phyloP scores from a whole-genome alignment of 2,888 invertebrate species.

The Lymantria monacha region DNA sequence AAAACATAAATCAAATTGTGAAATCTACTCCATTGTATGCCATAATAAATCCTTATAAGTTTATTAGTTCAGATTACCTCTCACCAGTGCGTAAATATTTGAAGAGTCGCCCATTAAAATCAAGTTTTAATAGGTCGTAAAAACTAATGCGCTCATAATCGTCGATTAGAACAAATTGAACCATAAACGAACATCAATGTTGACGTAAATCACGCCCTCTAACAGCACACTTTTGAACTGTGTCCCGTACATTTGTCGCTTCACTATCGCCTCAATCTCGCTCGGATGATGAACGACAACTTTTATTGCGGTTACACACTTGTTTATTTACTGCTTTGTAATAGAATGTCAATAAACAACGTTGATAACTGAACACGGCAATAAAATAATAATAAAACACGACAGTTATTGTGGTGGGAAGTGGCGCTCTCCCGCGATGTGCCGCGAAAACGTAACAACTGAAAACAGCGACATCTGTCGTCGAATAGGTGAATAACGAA shows the following conservation, averaged over 20 bases:
- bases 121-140: slow-evolving; percentile 65
- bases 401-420: slow-evolving; percentile 45
- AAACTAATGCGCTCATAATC: slow-evolving; percentile 67
- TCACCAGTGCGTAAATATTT: slow-evolving; percentile 61
- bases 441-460: slow-evolving; percentile 31
- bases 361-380: slow-evolving; percentile 53
- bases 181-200: slow-evolving; percentile 59
- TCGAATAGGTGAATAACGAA: slow-evolving; percentile 47
- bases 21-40: slow-evolving; percentile 19
- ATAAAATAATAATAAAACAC: slow-evolving; percentile 65
- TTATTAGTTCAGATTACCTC: slow-evolving; percentile 50
- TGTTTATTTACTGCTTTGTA: slow-evolving; percentile 70
- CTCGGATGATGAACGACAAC: slow-evolving; percentile 62
- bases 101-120: slow-evolving; percentile 63
- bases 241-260: slow-evolving; percentile 48
- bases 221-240: slow-evolving; percentile 55
- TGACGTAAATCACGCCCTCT: slow-evolving; percentile 73
- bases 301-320: slow-evolving; percentile 67
- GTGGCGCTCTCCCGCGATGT: slow-evolving; percentile 42
- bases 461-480: slow-evolving; percentile 61
- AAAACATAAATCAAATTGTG: slow-evolving; percentile 21
- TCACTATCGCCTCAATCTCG: slow-evolving; percentile 67
- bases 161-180: slow-evolving; percentile 63
- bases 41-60: slow-evolving; percentile 40
- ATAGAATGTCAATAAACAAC: slow-evolving; percentile 71